Percentiles rank a stretch among this genome's conserved stretches.
Evolutionary conservation across 2,888 invertebrate genomes (phyloP).

Genomic region (Oxycera nigricornis): DNA sequence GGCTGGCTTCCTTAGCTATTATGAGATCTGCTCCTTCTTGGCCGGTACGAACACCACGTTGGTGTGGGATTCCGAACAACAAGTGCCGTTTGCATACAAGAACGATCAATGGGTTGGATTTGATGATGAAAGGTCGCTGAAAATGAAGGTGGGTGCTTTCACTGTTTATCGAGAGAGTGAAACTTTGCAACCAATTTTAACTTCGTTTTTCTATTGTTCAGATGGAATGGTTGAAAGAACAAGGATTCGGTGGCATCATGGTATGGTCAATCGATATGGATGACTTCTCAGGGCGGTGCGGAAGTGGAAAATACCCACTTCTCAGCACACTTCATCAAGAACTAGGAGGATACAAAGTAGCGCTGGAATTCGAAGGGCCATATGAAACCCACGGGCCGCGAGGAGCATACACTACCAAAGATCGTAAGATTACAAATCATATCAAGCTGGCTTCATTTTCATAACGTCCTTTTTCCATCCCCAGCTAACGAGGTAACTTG

Average conservation of each 20-base stretch:
- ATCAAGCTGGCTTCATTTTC: no score
- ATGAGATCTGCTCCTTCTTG: constrained; percentile 92
- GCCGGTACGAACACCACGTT: constrained; percentile 89
- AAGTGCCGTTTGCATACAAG: constrained; percentile 93
- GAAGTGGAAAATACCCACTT: constrained; percentile 88
- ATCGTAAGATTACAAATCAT: constrained; percentile 84
- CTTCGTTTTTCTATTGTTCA: constrained; percentile 61
- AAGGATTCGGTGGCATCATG: constrained; percentile 95
- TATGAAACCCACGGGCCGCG: constrained; percentile 74
- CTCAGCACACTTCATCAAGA: constrained; percentile 87
- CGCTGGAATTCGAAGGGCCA: constrained; percentile 84
- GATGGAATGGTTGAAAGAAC: constrained; percentile 93
- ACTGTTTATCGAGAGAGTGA: neutral
- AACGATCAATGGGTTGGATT: constrained; percentile 94
- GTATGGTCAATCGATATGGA: constrained; percentile 97
- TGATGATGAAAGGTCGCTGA: constrained; percentile 89
- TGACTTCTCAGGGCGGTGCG: constrained; percentile 90
- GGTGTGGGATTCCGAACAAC: constrained; percentile 95
- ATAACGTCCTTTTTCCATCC: neutral
- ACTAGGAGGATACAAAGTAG: constrained; percentile 81
- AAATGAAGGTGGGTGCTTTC: constrained; percentile 77
- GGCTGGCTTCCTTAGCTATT: constrained; percentile 93
- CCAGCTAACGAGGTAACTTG: constrained; percentile 86
- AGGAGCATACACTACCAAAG: constrained; percentile 85
- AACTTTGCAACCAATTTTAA: neutral